These are phyloP conservation scores for Pocillopora damicornis DNA, from an alignment of 64 coral and sea anemone genomes.

Conservation along the genomic window DNA sequence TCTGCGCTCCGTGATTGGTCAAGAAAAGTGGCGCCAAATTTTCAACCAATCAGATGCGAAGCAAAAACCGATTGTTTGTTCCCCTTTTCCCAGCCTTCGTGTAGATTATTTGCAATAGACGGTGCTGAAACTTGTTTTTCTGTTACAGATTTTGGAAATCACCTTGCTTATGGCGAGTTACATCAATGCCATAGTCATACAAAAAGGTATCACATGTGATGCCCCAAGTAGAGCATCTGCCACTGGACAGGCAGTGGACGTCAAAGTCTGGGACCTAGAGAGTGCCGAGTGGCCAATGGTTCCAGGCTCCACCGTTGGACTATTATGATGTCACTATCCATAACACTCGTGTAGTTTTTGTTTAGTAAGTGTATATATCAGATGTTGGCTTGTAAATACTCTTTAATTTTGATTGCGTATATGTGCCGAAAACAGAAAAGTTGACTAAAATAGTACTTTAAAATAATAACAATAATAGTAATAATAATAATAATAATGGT, in stretches of 20 bases:
- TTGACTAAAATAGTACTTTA: too few species aligned
- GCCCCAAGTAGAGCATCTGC: constrained; percentile 30
- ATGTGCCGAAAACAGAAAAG: too few species aligned
- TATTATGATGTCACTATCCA: constrained; percentile 23
- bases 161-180: constrained; percentile 97
- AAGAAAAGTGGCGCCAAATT: too few species aligned
- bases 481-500: too few species aligned
- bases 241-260: constrained; percentile 56
- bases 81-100: not conserved
- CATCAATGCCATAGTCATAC: constrained; percentile 93
- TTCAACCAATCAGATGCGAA: too few species aligned
- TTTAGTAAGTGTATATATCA: too few species aligned
- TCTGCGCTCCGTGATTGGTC: too few species aligned
- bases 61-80: not conserved
- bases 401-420: too few species aligned
- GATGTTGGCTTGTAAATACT: too few species aligned
- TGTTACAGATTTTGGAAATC: constrained; percentile 85
- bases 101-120: too few species aligned
- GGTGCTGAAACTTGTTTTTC: not conserved
- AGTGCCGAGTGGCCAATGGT: constrained; percentile 99
- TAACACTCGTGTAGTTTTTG: too few species aligned
- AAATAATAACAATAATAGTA: too few species aligned
- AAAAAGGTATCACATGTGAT: constrained; percentile 91
- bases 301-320: constrained; percentile 74
- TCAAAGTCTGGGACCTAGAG: constrained; percentile 97